Evolutionary conservation across 2,888 invertebrate genomes (phyloP), one percentile per base, ranked within the genome.

Genomic region (Melanargia galathea): DNA sequence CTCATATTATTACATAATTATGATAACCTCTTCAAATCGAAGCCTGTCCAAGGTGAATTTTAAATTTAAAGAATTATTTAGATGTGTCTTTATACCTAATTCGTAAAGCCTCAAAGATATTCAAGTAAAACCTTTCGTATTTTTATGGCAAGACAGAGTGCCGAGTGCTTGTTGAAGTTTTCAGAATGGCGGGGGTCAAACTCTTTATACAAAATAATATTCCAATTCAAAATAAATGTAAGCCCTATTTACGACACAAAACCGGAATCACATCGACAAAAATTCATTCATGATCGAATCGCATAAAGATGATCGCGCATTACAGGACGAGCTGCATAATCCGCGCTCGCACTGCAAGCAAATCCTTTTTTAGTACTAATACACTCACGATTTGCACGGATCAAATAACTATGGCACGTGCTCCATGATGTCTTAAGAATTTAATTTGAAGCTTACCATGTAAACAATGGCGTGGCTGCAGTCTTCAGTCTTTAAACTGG

Each of bases 251-350:
- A 58, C 22, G 57, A 26, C 13, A 4, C 13, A 18, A 49, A 59
- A 40, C 49, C 38, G 49, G 59, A 51, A 59, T 40, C 30, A 24
- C 38, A 18, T 40, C 11, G 49, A 18, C 22, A 22, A 40, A 51
- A 22, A n/a, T 59, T 59, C 51, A 59, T 59, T 59, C 59, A 59
- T 40, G 59, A 51, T 49, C 51, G 18, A 59, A 51, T 40, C 26
- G 38, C 59, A 59, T 51, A 59, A 59, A 40, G 5, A 4, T 52
- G 35, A 13, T 20, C 35, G 20, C 52, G 22, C 52, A 52, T 51
- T 51, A 43, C 7, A 18, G 8, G 18, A 51, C 33, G 6, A 11
- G 16, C 26, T 11, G 16, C 26, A 2, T 13, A 48, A 7, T 30
- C 3, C 3, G 30, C 18, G 18, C 45, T 48, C 24, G 24, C 24